Conservation (phyloP, 1,140 invertebrate species). For the Lordiphosa clarofinis region DNA sequence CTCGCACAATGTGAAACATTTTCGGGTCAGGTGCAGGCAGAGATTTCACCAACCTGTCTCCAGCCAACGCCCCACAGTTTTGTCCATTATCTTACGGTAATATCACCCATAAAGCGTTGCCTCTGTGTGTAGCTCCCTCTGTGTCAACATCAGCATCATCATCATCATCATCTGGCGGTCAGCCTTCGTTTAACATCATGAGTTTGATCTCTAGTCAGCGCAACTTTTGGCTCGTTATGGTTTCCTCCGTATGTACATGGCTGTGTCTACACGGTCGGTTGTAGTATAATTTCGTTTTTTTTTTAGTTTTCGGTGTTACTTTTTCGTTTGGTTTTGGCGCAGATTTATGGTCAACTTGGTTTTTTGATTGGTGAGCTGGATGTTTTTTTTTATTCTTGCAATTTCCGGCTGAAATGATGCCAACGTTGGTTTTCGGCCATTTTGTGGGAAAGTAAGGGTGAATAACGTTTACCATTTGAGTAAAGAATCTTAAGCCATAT, state of each 20-base stretch:
- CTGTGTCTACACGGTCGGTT: conserved; percentile 28
- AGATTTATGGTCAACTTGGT: conserved; percentile 42
- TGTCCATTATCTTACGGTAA: conserved; percentile 70
- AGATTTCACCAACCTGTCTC: conserved; percentile 61
- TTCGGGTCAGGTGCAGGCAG: conserved; percentile 67
- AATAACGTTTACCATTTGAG: conserved; percentile 16
- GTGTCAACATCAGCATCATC: conserved; percentile 9
- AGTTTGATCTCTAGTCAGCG: conserved; percentile 43
- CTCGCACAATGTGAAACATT: conserved; percentile 71
- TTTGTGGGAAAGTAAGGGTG: too few relatives aligned
- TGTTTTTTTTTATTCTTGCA: conserved; percentile 19
- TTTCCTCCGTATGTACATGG: conserved; percentile 38
- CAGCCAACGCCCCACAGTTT: conserved; percentile 37
- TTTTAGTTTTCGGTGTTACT: conserved; percentile 39
- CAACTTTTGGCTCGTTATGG: conserved; percentile 57
- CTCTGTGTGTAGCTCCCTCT: conserved; percentile 22
- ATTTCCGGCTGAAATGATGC: conserved; percentile 29
- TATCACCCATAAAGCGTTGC: conserved; percentile 64
- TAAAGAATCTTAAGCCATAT: too few relatives aligned
- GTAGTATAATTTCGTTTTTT: conserved; percentile 20
- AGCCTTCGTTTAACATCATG: conserved; percentile 44
- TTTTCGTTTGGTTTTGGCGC: conserved; percentile 51
- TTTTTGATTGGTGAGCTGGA: conserved; percentile 38
- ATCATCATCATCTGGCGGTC: conserved; percentile 26
- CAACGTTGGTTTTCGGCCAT: conserved; percentile 5